Evolutionary conservation across 2,113 vertebrate genomes (phyloP), one percentile per base, ranked within the genome.

Genomic region (Gasterosteus aculeatus): DNA sequence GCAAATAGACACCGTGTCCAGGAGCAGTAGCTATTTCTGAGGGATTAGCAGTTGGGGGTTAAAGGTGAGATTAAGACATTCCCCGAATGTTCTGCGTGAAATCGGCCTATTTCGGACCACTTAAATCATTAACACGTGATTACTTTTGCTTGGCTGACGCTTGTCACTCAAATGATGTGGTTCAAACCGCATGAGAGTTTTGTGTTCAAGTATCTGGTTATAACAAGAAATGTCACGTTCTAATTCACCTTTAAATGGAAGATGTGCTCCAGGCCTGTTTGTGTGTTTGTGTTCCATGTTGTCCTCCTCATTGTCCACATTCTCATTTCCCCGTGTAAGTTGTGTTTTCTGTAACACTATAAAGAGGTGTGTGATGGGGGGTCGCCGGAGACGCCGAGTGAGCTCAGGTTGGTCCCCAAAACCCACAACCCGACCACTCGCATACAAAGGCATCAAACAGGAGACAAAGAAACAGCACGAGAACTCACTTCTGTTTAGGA

Each of bases 51-150:
- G 78, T 82, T 62, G 82, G 83, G 83, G 80, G 69, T 73, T 31
- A 46, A 89, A 85, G 49, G 74, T 86, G 68, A 86, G 89, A 88
- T 93, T 93, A 91, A 86, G 81, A 89, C 90, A 93, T 93, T 94
- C 91, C 77, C 87, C 67, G 85, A 87, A 29, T 91, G 85, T 86
- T 91, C 89, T 63, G 38, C 18, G 35, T 65, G 80, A 89, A 91
- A 87, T 80, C 76, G 7, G 78, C 85, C 88, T 85, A 79, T 93
- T 87, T 70, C 75, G 81, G 80, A 70, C 83, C 81, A 87, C 90
- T 92, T 77, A 88, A 93, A 91, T 89, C 84, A 92, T 92, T 92
- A 81, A 90, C 91, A 90, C 88, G 87, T 88, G 91, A 91, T 92
- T 87, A 92, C 58, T 76, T 88, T 82, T n/a, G 11, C 72, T 77